These are phyloP conservation scores for Tromatobia lineatoria DNA, from an alignment of 2,888 invertebrate genomes.

Conservation along the genomic window DNA sequence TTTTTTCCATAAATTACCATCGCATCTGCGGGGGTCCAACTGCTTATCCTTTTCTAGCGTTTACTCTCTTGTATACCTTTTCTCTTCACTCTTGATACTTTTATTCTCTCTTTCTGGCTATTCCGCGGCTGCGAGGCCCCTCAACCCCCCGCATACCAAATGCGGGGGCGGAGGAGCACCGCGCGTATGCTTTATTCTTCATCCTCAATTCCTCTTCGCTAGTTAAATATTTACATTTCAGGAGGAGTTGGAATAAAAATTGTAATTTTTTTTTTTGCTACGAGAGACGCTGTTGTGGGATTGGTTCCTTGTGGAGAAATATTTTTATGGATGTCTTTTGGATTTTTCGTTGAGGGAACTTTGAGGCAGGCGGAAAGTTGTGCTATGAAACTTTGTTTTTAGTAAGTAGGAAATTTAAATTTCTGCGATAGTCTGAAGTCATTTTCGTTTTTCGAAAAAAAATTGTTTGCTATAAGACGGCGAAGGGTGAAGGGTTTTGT, in stretches of 20 bases:
- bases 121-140: not conserved
- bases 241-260: not conserved
- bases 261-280: not conserved
- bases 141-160: not conserved
- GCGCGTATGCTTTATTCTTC: not conserved
- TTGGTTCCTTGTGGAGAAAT: not conserved
- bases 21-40: slow-evolving; percentile 55
- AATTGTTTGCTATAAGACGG: too few species aligned
- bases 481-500: too few species aligned
- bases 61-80: slow-evolving; percentile 29
- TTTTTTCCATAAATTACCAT: slow-evolving; percentile 69
- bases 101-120: slow-evolving; percentile 18
- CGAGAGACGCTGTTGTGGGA: not conserved
- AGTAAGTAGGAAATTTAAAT: too few species aligned
- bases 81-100: slow-evolving; percentile 19
- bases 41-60: slow-evolving; percentile 8
- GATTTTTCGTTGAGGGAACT: too few species aligned
- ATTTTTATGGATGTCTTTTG: too few species aligned
- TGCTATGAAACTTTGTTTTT: too few species aligned
- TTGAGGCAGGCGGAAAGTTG: too few species aligned
- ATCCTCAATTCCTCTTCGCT: not conserved
- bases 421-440: too few species aligned
- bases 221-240: slow-evolving; percentile 38
- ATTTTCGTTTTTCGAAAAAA: too few species aligned
- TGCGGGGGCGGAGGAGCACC: not conserved